phyloP scores from a whole-genome alignment of 1,140 invertebrate genomes.

The Polypedilum pembai region DNA sequence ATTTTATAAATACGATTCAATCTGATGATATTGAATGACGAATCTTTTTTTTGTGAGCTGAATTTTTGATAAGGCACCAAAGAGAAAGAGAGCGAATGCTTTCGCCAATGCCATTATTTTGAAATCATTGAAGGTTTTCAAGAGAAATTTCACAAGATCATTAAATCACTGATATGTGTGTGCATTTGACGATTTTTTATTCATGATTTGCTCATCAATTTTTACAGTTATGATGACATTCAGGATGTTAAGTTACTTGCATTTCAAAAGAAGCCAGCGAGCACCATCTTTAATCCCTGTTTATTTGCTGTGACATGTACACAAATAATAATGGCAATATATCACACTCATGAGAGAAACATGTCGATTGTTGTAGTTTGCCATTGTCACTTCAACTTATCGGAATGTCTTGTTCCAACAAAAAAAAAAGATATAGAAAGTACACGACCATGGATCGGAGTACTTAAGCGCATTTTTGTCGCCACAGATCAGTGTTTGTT shows the following conservation, averaged over 20 bases:
- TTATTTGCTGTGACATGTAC: slow-evolving; percentile 3
- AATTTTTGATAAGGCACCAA: slow-evolving; percentile 26
- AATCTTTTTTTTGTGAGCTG: slow-evolving; percentile 19
- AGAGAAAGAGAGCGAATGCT: neutral
- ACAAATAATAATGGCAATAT: slow-evolving; percentile 27
- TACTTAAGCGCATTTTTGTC: too few species aligned
- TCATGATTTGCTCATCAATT: neutral
- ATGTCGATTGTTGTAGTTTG: neutral
- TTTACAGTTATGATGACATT: slow-evolving; percentile 7
- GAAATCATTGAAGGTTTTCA: neutral
- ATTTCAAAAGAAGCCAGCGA: too few species aligned
- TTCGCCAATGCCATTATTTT: neutral
- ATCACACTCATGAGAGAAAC: neutral
- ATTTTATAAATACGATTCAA: neutral
- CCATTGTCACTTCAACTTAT: neutral
- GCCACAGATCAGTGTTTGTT: too few species aligned
- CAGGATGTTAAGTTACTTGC: neutral
- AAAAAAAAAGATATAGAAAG: too few species aligned
- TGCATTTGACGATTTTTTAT: neutral
- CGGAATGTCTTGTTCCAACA: neutral
- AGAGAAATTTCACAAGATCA: slow-evolving; percentile 18
- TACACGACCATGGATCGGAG: too few species aligned
- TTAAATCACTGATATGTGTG: neutral
- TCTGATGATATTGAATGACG: slow-evolving; percentile 20
- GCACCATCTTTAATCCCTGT: too few species aligned